Evolutionary conservation across 2,797 vertebrate species (phyloP).

Genomic region (Acanthurus tractus): DNA sequence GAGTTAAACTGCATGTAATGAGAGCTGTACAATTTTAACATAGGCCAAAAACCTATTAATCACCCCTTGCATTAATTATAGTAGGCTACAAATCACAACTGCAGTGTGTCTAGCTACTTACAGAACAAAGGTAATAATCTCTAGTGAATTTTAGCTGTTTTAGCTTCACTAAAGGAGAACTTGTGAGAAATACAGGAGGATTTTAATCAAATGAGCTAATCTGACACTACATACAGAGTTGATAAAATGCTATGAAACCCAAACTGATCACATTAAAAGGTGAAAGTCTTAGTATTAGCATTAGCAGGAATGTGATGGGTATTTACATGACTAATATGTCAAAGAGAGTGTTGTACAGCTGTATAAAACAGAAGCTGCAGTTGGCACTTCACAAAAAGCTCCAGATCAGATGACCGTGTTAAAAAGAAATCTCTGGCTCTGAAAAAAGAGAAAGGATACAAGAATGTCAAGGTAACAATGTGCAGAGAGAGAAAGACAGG

Average conservation of each 20-base stretch:
- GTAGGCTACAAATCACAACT: too few species aligned
- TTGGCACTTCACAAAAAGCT: conserved; percentile 22
- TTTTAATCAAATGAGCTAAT: conserved; percentile 37
- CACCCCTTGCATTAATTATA: too few species aligned
- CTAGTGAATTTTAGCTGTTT: too few species aligned
- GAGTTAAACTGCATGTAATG: too few species aligned
- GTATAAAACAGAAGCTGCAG: conserved; percentile 13
- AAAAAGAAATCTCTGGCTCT: conserved; percentile 44
- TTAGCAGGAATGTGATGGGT: conserved; percentile 72
- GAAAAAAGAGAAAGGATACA: conserved; percentile 41
- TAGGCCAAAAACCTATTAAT: too few species aligned
- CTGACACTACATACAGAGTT: conserved; percentile 19
- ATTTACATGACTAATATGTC: conserved; percentile 64
- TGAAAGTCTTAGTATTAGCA: conserved; percentile 54
- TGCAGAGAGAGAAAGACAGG: conserved; percentile 48
- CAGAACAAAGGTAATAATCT: too few species aligned
- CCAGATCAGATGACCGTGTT: conserved; percentile 24
- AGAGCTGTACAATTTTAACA: too few species aligned
- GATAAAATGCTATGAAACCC: conserved; percentile 35
- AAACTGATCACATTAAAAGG: conserved; percentile 49
- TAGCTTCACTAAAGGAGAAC: too few species aligned
- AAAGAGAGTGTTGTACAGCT: conserved; percentile 37
- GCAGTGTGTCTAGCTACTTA: too few species aligned
- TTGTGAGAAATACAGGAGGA: neutral
- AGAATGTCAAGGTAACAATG: conserved; percentile 61